Evolutionary conservation across 2,113 vertebrate genomes (phyloP), one percentile per base, ranked within the genome.

Genomic region (Andinoacara biseriatus): DNA sequence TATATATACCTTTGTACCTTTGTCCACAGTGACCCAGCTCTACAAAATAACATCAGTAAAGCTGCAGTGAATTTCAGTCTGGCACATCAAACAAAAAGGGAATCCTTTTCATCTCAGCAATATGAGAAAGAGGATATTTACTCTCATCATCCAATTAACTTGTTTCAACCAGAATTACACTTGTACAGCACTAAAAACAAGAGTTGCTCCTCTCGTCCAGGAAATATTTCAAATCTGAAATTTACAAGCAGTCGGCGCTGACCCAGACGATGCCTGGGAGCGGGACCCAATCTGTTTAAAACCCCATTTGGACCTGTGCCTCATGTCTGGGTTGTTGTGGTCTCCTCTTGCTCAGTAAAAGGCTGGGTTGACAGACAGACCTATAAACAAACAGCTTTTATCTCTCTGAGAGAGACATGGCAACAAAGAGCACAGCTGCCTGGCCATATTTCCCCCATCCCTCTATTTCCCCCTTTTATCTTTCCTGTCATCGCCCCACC

Each of bases 361-460:
- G 59, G 88, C 84, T 76, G 78, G 84, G 67, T 88, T 90, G 90
- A 93, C 85, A 87, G 92, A 93, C 89, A 90, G 89, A 90, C 90
- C 89, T 84, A 92, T 93, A 92, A 94, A 94, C 91, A 93, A 90
- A 60, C 89, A 87, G 90, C 93, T 93, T 94, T 94, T 92, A 95
- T 95, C 93, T 95, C 85, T 74, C 56, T 76, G 87, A 89, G 84
- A 85, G 87, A 90, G 88, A 90, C 90, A 65, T 61, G 69, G 90
- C 89, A 94, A 95, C 94, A 95, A 95, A 95, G 94, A 90, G 89
- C 86, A 85, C 93, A 94, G 93, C 94, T 94, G 94, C 90, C 81
- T 56, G 59, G 85, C 82, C 81, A 75, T 78, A 65, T 49, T 76
- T 80, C 78, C 84, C 58, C 67, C 81, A 81, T 87, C 81, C 80